phyloP scores from a whole-genome alignment of 2,797 vertebrate genomes.

The Platalea minor region DNA sequence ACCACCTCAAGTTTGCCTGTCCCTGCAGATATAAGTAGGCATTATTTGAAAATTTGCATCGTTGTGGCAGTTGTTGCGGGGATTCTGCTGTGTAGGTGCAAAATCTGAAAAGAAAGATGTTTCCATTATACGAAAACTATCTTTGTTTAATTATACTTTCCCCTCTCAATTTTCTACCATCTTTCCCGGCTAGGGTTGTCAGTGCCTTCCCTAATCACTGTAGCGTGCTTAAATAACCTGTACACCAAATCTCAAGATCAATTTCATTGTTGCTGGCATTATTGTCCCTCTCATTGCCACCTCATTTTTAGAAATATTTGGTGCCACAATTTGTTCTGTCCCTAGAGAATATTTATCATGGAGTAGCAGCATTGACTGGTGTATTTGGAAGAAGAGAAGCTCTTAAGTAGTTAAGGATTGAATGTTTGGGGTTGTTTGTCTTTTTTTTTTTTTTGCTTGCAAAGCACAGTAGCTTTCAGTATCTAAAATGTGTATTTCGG shows the following conservation, averaged over 20 bases:
- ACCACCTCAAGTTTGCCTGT: background rate
- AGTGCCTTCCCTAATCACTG: background rate
- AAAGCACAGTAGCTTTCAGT: background rate
- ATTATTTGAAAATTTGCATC: background rate
- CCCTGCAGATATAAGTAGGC: background rate
- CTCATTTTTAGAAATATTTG: background rate
- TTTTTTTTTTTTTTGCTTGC: background rate
- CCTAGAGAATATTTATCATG: background rate
- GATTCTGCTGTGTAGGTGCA: background rate
- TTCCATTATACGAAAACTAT: background rate
- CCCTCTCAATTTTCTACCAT: background rate
- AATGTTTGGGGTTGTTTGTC: background rate
- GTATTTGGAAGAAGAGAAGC: background rate
- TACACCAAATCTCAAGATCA: background rate
- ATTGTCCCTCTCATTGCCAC: background rate
- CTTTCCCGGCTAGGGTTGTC: background rate
- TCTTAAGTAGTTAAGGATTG: background rate
- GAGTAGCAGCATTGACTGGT: background rate
- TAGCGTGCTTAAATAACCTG: background rate
- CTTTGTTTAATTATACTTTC: background rate
- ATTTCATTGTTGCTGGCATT: background rate
- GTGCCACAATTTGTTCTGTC: background rate
- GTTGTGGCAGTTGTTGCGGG: background rate
- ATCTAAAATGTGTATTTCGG: background rate
- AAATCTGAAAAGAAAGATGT: background rate